Base-by-base conservation (phyloP, 2,888 invertebrate genomes). In the Microctonus aethiopoides region DNA sequence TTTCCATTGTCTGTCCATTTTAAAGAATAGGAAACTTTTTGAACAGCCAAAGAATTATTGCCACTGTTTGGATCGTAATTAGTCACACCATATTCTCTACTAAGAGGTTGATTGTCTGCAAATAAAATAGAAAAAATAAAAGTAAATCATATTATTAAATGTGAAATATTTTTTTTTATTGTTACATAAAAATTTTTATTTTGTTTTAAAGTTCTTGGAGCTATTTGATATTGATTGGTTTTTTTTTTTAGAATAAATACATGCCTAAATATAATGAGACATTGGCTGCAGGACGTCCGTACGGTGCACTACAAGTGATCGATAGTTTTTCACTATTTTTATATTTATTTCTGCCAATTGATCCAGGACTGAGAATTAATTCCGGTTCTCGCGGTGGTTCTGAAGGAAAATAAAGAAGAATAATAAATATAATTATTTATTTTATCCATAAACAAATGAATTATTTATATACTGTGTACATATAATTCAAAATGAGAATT, bases 261-360 rank as follows among this genome's bases (percentile, higher is more conserved):
- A 83, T 87, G 91, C 92, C 92, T 57, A 94, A 84, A 79, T 87
- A 92, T 91, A 94, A 93, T n/a, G 90, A 89, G 75, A 95, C 91
- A 79, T 91, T 93, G 0, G 94, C 93, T 0, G 92, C 91, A 0
- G 95, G 95, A 78, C 94, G 88, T 4, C 93, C 94, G 72, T 91
- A 89, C 62, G 89, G 87, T 0, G 93, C 92, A 46, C 89, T 86
- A 84, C 95, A 95, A 71, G 89, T 90, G 0, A 93, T 93, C 76
- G 87, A 86, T 79, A 94, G 88, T 16, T 86, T 86, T 20, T 92
- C 91, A 2, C 91, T 91, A 63, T 91, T 91, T 76, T 86, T 89
- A 87, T 90, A 92, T 6, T 85, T 84, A 67, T 83, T 79, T 0
- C 88, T 75, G 57, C 84, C 84, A 66, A 87, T 86, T 11, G 84